Evolutionary conservation across 2,888 invertebrate genomes (phyloP).

Genomic region (Tyria jacobaeae): DNA sequence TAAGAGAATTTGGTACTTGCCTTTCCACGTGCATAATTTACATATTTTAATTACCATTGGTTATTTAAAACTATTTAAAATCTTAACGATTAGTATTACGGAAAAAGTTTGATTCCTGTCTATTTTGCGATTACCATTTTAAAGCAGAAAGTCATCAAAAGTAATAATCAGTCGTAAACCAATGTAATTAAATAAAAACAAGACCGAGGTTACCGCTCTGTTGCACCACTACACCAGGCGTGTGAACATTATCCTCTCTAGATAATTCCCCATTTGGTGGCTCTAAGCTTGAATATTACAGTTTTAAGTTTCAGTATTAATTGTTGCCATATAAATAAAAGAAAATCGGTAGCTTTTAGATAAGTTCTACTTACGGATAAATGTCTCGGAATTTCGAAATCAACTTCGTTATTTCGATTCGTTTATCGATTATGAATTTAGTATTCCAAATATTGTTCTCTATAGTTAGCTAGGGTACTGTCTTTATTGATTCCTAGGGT

Average conservation of each 20-base stretch:
- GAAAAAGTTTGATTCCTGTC: no score
- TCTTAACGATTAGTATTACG: no score
- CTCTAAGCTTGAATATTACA: neutral
- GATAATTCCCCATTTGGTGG: neutral
- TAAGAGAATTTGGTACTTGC: no score
- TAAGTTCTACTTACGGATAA: constrained; percentile 63
- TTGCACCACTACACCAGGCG: no score
- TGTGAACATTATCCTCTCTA: neutral
- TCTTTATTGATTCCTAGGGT: constrained; percentile 61
- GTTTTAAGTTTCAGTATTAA: neutral
- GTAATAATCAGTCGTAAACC: no score
- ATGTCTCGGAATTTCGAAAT: constrained; percentile 78
- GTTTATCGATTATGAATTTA: constrained; percentile 68
- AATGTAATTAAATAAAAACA: no score
- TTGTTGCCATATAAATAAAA: constrained; percentile 27
- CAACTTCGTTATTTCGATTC: constrained; percentile 75
- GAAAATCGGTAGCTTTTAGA: constrained; percentile 25
- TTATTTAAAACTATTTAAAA: no score
- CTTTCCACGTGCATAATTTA: no score
- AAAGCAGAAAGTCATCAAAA: no score
- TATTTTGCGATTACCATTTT: no score
- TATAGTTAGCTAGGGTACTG: constrained; percentile 66
- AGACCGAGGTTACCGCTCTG: no score
- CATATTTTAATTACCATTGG: no score
- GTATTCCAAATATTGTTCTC: constrained; percentile 65